Percentiles rank a stretch among this genome's conserved stretches.
These are phyloP conservation scores for Drymonia ruficornis DNA, from an alignment of 2,888 invertebrate genomes.

Conservation along the genomic window DNA sequence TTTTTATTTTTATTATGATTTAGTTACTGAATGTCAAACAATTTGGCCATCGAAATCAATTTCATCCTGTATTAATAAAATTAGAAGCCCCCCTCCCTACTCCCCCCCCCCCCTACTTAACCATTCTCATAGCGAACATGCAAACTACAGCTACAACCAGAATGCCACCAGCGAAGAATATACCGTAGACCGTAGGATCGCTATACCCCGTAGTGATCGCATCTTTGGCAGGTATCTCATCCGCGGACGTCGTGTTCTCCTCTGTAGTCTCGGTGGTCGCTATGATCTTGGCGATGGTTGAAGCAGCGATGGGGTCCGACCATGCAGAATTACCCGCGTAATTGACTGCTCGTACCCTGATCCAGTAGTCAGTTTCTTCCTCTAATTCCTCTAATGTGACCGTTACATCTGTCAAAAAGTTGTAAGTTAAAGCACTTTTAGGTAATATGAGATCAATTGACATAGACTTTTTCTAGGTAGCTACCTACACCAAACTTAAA, in stretches of 20 bases:
- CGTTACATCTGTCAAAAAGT: conserved; percentile 41
- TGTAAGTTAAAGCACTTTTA: background rate
- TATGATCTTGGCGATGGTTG: conserved; percentile 32
- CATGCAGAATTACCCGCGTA: conserved; percentile 59
- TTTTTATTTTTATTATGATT: no score
- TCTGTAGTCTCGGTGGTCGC: no score
- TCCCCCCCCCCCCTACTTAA: conserved; percentile 47
- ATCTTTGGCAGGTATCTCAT: conserved; percentile 23
- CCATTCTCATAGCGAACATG: conserved; percentile 58
- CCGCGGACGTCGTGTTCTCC: conserved; percentile 19
- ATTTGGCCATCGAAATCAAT: no score
- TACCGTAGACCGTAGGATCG: conserved; percentile 56
- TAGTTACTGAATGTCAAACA: no score
- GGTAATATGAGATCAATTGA: no score
- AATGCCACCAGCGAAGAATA: conserved; percentile 65
- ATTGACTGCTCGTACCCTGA: conserved; percentile 57
- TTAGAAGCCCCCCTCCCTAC: no score
- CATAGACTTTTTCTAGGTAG: no score
- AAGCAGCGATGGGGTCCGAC: conserved; percentile 47
- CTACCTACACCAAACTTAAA: no score
- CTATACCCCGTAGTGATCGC: conserved; percentile 18
- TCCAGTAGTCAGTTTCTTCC: conserved; percentile 57
- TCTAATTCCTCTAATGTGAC: conserved; percentile 46
- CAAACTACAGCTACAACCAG: conserved; percentile 54
- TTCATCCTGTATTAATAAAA: no score